Conservation (phyloP, 2,888 invertebrate genomes). For the Leucozona laternaria region DNA sequence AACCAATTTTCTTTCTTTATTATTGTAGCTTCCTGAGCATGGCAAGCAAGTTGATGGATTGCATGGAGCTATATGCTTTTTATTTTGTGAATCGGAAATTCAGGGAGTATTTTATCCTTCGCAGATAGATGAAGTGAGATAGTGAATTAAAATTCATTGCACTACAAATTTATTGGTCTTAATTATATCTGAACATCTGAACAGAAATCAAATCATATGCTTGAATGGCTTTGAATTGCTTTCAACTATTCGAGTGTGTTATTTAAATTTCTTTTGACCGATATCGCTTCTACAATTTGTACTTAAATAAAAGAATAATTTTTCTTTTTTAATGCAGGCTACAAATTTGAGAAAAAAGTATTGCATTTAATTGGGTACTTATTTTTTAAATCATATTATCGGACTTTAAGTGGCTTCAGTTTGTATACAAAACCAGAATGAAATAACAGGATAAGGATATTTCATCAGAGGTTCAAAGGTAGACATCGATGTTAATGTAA, state of each 20-base stretch:
- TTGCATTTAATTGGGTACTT: neutral
- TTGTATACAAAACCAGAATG: neutral
- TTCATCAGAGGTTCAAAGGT: no score
- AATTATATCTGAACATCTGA: conserved; percentile 45
- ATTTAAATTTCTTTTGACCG: conserved; percentile 10
- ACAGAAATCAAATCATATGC: conserved; percentile 48
- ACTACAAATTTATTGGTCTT: conserved; percentile 40
- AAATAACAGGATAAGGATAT: neutral
- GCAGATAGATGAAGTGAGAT: conserved; percentile 6
- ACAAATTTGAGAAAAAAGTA: neutral
- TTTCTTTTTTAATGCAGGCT: neutral
- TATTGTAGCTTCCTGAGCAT: conserved; percentile 3
- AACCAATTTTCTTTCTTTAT: conserved; percentile 3
- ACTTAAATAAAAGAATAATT: neutral
- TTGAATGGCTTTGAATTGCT: conserved; percentile 44
- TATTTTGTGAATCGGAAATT: conserved; percentile 2
- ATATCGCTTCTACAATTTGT: neutral
- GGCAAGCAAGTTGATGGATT: conserved; percentile 19
- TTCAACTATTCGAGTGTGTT: conserved; percentile 33
- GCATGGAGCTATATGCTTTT: neutral
- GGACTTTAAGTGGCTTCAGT: neutral
- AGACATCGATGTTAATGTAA: no score
- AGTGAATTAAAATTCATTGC: conserved; percentile 29
- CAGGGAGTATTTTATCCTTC: neutral
- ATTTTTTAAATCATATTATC: neutral